Conservation (phyloP, 2,113 vertebrate species). For the Myrmecobius fasciatus region DNA sequence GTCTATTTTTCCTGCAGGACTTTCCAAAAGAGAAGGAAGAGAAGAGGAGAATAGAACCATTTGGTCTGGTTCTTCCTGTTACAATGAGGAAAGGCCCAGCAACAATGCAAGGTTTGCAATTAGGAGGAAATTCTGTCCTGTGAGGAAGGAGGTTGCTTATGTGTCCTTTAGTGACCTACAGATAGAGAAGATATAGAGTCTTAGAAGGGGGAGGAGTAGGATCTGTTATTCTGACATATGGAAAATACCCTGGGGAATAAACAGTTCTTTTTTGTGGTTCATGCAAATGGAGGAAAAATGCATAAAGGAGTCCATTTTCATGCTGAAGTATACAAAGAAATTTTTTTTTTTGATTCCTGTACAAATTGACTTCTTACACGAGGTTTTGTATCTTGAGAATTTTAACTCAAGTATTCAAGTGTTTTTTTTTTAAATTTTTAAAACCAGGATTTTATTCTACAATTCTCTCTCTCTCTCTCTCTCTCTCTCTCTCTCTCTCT, state of each 20-base stretch:
- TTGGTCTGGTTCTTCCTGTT: background rate
- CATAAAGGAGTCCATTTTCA: background rate
- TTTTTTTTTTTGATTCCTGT: background rate
- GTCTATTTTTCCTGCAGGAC: background rate
- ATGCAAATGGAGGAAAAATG: background rate
- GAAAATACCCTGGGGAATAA: background rate
- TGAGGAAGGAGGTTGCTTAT: background rate
- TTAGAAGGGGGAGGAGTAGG: background rate
- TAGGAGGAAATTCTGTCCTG: background rate
- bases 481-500: too few species aligned
- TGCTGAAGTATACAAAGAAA: background rate
- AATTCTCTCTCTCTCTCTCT: background rate
- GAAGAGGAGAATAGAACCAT: rapidly evolving
- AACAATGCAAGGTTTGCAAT: background rate
- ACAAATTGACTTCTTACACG: background rate
- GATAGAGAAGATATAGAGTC: background rate
- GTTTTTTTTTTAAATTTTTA: background rate
- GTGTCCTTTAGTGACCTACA: background rate
- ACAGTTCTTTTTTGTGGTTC: background rate
- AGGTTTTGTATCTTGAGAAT: background rate
- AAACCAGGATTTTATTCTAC: background rate
- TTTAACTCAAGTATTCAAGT: background rate
- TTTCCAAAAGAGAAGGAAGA: background rate
- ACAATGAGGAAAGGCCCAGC: background rate
- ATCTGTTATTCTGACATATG: background rate